Evolutionary conservation across 2,888 invertebrate species (phyloP), one percentile per base, ranked within the genome.

Genomic region (Amblyjoppa proteus): DNA sequence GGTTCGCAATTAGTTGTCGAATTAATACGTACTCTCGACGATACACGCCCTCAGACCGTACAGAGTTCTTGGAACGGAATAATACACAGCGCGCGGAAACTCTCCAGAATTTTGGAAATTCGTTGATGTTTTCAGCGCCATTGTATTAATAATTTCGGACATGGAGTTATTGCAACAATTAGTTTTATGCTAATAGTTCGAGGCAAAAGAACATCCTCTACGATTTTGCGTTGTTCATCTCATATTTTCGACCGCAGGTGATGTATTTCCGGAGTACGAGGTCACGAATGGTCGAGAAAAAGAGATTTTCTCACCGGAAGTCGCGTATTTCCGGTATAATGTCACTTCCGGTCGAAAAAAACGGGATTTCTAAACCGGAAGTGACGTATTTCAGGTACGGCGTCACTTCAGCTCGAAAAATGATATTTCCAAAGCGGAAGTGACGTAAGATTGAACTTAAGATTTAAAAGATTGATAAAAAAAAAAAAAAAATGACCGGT

Each of bases 1-100:
- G 88, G 85, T 89, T 90, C 87, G 89, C 89, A 89, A 90, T 90
- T 90, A 88, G 90, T 90, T 90, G 88, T 89, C 89, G 90, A 91
- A 91, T 91, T 91, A 92, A 90, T 91, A 89, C 89, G 86, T 81
- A 81, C 81, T 79, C 79, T 79, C 81, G 75, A 75, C 81, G 53
- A 71, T 81, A 66, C 76, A 68, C 49, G 5, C 70, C 79, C 73
- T 34, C 76, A 66, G 82, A 51, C 68, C 28, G 25, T 0, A 28
- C 41, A 16, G 71, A 61, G 51, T 68, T 66, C 76, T 74, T 53
- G 75, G 73, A 84, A 84, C 69, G 80, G 80, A 78, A 81, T 78
- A 84, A 75, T 74, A 78, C 68, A 51, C 66, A 28, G 51, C 66
- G 51, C 74, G 58, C 61, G 49, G 66, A 77, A 78, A 76, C 28